Percentiles rank a stretch among this genome's conserved stretches.
Evolutionary conservation across 2,113 vertebrate species (phyloP).

Genomic region (Sinocyclocheilus grahami): DNA sequence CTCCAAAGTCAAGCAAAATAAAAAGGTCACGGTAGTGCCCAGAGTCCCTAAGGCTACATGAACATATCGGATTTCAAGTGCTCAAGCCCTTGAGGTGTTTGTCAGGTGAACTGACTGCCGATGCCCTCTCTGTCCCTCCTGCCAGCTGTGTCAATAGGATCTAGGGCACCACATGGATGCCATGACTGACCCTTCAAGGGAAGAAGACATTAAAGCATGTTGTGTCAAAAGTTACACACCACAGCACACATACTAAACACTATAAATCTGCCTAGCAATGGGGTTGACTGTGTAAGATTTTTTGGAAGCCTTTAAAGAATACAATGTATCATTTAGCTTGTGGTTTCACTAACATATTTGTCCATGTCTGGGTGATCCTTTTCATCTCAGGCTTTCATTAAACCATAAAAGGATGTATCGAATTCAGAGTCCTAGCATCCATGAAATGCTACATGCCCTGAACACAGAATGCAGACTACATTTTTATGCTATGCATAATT

Average conservation of each 20-base stretch:
- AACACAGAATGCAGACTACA: neutral
- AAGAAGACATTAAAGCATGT: neutral
- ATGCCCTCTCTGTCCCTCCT: neutral
- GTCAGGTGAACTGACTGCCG: neutral
- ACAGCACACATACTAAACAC: neutral
- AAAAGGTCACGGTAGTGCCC: conserved; percentile 6
- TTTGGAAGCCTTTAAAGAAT: too few species aligned
- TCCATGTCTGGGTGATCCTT: neutral
- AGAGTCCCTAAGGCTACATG: neutral
- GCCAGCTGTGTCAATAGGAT: neutral
- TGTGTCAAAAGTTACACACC: neutral
- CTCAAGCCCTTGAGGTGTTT: neutral
- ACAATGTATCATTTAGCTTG: too few species aligned
- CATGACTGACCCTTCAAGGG: neutral
- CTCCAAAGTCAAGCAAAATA: neutral
- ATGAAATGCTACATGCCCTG: neutral
- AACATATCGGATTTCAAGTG: neutral
- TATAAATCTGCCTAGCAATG: neutral
- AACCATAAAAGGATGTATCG: neutral
- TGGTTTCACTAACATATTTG: neutral
- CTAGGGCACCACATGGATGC: neutral
- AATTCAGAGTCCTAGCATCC: neutral
- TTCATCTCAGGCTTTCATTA: conserved; percentile 10
- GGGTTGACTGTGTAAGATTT: too few species aligned
- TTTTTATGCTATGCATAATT: conserved; percentile 26